These are phyloP conservation scores for Pseudoips prasinana DNA, from an alignment of 2,888 invertebrate genomes.

Conservation along the genomic window DNA sequence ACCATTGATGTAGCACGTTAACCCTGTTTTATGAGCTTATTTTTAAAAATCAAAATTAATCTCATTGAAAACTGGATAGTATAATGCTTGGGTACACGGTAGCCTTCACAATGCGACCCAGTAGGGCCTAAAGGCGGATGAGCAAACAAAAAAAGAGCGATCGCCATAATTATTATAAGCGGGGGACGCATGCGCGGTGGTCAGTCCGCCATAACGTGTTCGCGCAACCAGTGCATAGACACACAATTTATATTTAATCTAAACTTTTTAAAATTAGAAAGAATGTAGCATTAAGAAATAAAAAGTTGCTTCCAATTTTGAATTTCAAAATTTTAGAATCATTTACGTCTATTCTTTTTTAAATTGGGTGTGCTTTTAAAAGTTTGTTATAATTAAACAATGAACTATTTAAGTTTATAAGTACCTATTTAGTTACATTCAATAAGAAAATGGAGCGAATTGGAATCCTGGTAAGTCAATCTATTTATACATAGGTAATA, in stretches of 20 bases:
- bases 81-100: constrained; percentile 24
- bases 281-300: constrained; percentile 13
- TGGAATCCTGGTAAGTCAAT: constrained; percentile 43
- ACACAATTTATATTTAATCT: constrained; percentile 4
- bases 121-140: constrained; percentile 46
- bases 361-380: constrained; percentile 35
- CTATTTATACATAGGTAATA: neutral
- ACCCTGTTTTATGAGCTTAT: constrained; percentile 9
- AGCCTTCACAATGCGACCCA: constrained; percentile 51
- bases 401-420: constrained; percentile 39
- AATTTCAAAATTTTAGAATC: neutral
- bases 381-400: constrained; percentile 46
- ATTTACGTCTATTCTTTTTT: constrained; percentile 15
- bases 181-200: constrained; percentile 52
- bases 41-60: constrained; percentile 26
- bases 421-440: constrained; percentile 31
- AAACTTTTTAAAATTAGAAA: constrained; percentile 26
- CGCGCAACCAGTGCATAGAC: constrained; percentile 36
- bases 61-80: constrained; percentile 12
- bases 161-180: constrained; percentile 74
- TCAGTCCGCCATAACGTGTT: constrained; percentile 57
- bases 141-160: constrained; percentile 67
- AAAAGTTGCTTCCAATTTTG: no score
- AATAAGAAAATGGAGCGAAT: constrained; percentile 44
- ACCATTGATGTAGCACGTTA: no score